Percentiles rank a stretch among this genome's conserved stretches.
These are phyloP conservation scores for Atrichornis clamosus DNA, from an alignment of 2,113 vertebrate species.

Conservation along the genomic window DNA sequence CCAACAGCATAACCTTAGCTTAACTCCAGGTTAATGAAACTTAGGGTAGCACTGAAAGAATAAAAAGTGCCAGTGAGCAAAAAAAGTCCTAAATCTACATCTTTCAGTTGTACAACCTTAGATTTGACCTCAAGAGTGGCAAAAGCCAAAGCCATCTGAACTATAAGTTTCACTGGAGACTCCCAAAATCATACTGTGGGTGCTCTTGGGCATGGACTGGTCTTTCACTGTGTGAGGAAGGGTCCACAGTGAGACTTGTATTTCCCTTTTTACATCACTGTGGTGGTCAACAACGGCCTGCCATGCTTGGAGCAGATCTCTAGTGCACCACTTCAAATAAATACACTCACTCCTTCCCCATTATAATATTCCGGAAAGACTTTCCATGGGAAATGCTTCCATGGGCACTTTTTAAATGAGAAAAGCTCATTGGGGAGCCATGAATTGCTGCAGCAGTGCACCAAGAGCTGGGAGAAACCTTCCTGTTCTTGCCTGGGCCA, in stretches of 20 bases:
- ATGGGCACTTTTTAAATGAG: background rate
- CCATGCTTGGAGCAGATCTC: background rate
- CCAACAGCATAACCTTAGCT: constrained; percentile 20
- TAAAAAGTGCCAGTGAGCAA: background rate
- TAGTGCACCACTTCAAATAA: background rate
- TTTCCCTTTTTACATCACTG: background rate
- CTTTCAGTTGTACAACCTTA: background rate
- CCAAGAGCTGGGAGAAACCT: background rate
- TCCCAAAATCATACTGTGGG: background rate
- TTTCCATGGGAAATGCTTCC: background rate
- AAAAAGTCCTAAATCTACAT: background rate
- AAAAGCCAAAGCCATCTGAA: background rate
- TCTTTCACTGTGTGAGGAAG: background rate
- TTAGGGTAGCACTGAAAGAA: background rate
- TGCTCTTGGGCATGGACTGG: background rate
- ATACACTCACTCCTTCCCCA: background rate
- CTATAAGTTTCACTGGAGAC: background rate
- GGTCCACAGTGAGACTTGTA: background rate
- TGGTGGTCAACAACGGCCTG: background rate
- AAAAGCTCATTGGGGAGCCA: background rate
- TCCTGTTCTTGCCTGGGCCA: background rate
- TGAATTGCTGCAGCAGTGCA: background rate
- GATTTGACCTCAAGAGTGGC: background rate
- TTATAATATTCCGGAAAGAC: background rate
- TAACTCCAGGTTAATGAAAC: constrained; percentile 55